These are phyloP conservation scores for Epistrophe grossulariae DNA, from an alignment of 2,888 invertebrate species.

Conservation along the genomic window DNA sequence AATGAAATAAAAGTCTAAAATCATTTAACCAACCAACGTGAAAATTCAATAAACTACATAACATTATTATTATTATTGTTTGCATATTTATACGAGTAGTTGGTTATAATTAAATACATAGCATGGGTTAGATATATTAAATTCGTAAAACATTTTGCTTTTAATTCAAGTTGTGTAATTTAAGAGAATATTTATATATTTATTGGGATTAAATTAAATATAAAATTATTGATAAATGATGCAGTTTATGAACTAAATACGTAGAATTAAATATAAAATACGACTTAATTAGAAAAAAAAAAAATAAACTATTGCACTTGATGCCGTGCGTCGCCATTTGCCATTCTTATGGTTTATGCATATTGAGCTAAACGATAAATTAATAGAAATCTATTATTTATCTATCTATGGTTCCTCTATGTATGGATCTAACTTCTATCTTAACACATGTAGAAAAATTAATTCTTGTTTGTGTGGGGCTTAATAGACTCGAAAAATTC, in stretches of 20 bases:
- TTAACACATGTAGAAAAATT: too few relatives aligned
- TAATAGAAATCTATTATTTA: too few relatives aligned
- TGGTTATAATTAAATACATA: background rate
- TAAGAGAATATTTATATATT: background rate
- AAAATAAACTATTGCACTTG: background rate
- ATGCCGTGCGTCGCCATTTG: too few relatives aligned
- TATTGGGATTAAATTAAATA: background rate
- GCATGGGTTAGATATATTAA: background rate
- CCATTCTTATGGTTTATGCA: too few relatives aligned
- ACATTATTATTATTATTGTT: background rate
- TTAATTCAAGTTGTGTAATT: background rate
- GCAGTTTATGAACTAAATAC: background rate
- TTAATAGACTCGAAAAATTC: too few relatives aligned
- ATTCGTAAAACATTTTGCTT: background rate
- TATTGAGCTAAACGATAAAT: too few relatives aligned
- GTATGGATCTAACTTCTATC: too few relatives aligned
- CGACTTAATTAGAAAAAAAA: background rate
- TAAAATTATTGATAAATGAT: background rate
- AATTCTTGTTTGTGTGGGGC: too few relatives aligned
- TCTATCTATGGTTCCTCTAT: too few relatives aligned
- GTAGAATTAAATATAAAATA: background rate
- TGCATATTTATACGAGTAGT: background rate
- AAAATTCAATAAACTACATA: slow-evolving; percentile 7
- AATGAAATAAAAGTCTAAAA: background rate
- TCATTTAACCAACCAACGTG: slow-evolving; percentile 1